These are phyloP conservation scores for Euthynnus affinis DNA, from an alignment of 2,797 vertebrate genomes.

Conservation along the genomic window DNA sequence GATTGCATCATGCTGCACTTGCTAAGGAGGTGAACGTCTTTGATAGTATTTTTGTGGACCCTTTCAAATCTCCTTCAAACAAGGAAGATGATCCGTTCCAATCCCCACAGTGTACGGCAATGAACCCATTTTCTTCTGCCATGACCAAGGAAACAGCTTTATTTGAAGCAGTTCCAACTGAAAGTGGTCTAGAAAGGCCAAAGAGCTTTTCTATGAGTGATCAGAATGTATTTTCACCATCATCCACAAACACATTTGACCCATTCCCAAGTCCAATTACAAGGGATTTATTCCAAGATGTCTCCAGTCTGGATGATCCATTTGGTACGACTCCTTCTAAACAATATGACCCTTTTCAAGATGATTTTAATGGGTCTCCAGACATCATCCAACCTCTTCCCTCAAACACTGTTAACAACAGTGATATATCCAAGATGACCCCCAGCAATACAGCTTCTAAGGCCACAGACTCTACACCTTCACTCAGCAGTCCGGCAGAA, in stretches of 20 bases:
- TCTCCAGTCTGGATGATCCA: constrained; percentile 47
- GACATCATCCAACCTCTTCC: constrained; percentile 62
- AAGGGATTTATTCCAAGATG: constrained; percentile 55
- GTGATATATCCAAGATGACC: constrained; percentile 32
- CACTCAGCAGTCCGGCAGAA: constrained; percentile 16
- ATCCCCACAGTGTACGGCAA: neutral
- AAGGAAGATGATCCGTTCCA: constrained; percentile 19
- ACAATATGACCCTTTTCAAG: constrained; percentile 27
- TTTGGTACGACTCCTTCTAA: constrained; percentile 47
- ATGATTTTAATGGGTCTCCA: constrained; percentile 34
- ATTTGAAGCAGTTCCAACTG: constrained; percentile 21
- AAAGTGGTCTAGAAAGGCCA: neutral
- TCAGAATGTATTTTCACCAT: constrained; percentile 49
- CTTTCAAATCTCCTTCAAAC: constrained; percentile 33
- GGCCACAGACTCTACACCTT: neutral
- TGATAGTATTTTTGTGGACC: constrained; percentile 19
- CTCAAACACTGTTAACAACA: neutral
- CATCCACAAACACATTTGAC: constrained; percentile 17
- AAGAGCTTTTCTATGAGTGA: neutral
- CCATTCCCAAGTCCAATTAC: constrained; percentile 57
- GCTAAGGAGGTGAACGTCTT: neutral
- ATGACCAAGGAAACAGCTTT: constrained; percentile 10
- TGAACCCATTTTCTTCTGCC: constrained; percentile 21
- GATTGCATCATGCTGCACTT: neutral
- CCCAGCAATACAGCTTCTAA: neutral